Percentiles rank a stretch among this genome's conserved stretches.
Conservation (phyloP, 2,797 vertebrate genomes). For the Cuniculus paca region DNA sequence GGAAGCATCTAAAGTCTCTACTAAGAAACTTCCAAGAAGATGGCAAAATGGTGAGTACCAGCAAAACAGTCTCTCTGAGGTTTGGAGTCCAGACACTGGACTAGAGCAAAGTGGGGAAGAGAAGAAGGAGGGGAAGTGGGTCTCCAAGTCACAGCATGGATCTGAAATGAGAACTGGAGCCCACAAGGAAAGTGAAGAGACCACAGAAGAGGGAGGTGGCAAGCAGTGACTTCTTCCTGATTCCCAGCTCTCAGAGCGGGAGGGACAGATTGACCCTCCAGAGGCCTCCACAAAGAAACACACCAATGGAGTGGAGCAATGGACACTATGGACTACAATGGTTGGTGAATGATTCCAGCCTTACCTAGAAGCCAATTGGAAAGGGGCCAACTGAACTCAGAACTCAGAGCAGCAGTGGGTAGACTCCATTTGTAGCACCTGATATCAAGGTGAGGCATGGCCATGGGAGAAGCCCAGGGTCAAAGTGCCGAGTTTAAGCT, state of each 20-base stretch:
- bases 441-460: not conserved
- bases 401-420: not conserved
- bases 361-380: not conserved
- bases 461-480: not conserved
- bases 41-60: not conserved
- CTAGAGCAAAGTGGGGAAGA: not conserved
- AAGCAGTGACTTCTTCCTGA: not conserved
- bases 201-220: not conserved
- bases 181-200: not conserved
- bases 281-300: not conserved
- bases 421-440: not conserved
- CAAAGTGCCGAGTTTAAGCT: not conserved
- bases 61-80: not conserved
- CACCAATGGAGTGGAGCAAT: not conserved
- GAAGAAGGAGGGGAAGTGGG: not conserved
- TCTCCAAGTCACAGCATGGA: not conserved
- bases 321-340: not conserved
- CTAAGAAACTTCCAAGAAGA: not conserved
- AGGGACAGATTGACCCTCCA: not conserved
- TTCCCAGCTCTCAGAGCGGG: not conserved
- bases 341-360: not conserved
- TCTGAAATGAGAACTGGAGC: not conserved
- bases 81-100: not conserved
- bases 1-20: not conserved
- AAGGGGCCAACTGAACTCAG: not conserved